Conservation (phyloP, 2,888 invertebrate genomes). For the Pseudanteris insignis region DNA sequence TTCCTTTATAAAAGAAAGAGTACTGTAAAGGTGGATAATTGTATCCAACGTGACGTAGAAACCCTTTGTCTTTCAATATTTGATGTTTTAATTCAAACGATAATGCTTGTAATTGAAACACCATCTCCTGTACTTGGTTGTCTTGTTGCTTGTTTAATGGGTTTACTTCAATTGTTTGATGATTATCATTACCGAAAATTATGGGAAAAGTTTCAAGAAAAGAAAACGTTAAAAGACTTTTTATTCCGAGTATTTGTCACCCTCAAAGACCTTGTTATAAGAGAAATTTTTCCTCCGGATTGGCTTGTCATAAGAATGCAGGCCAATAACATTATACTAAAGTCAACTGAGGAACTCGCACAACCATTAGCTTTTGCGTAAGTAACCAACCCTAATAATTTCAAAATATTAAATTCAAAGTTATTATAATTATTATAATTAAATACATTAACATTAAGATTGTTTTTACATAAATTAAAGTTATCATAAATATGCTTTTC, state of each 20-base stretch:
- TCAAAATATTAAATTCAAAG: too few relatives aligned
- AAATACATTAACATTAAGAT: background rate
- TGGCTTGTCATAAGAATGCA: constrained; percentile 92
- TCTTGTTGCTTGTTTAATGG: constrained; percentile 86
- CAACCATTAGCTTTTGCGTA: constrained; percentile 79
- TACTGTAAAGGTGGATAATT: constrained; percentile 71
- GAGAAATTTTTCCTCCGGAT: constrained; percentile 83
- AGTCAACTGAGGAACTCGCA: constrained; percentile 86
- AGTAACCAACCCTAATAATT: too few relatives aligned
- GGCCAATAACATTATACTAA: constrained; percentile 85
- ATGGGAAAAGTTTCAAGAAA: constrained; percentile 80
- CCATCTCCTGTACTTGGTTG: constrained; percentile 79
- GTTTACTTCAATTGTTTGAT: constrained; percentile 84
- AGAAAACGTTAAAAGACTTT: constrained; percentile 82
- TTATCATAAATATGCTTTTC: background rate
- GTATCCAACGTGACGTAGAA: constrained; percentile 81
- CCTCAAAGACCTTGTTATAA: constrained; percentile 80
- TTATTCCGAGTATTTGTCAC: constrained; percentile 83
- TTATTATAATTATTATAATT: background rate
- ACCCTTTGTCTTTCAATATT: constrained; percentile 82
- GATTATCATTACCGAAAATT: constrained; percentile 87
- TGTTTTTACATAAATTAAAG: background rate
- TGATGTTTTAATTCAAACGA: constrained; percentile 86
- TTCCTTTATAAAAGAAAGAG: constrained; percentile 71
- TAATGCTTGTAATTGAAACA: constrained; percentile 82